Percentiles rank a stretch among this genome's conserved stretches.
Evolutionary conservation across 2,797 vertebrate species (phyloP).

Genomic region (Poeciliopsis paucimaculata): DNA sequence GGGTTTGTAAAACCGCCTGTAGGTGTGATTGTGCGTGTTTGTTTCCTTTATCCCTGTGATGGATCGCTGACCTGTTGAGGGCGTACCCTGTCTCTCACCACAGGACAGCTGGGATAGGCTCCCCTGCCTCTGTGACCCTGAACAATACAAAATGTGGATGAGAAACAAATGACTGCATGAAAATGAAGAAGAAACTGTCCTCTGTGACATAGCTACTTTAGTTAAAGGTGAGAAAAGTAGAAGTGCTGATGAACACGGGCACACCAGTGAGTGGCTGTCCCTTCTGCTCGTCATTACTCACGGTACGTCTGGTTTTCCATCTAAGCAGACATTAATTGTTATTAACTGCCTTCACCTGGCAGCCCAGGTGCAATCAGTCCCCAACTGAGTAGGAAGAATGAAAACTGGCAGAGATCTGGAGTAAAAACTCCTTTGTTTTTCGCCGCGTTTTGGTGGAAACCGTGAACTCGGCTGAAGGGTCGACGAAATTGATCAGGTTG

Average conservation of each 20-base stretch:
- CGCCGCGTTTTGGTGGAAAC: neutral
- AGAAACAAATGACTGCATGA: neutral
- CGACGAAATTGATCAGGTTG: slow-evolving; percentile 19
- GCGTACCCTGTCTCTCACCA: neutral
- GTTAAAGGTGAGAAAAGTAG: neutral
- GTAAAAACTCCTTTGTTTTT: slow-evolving; percentile 5
- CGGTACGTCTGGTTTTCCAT: slow-evolving; percentile 19
- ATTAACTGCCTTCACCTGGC: slow-evolving; percentile 50
- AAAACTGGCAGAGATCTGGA: slow-evolving; percentile 23
- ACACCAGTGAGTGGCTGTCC: slow-evolving; percentile 4
- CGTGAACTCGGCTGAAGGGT: neutral
- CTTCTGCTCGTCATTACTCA: slow-evolving; percentile 24
- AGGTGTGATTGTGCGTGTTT: neutral
- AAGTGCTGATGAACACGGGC: neutral
- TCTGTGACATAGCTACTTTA: neutral
- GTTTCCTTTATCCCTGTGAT: neutral
- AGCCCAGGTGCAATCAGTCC: slow-evolving; percentile 45
- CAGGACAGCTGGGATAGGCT: neutral
- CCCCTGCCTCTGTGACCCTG: neutral
- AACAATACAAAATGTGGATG: neutral
- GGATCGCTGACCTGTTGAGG: neutral
- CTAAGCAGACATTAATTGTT: slow-evolving; percentile 48
- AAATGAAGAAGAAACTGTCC: slow-evolving; percentile 3
- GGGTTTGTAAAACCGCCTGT: neutral
- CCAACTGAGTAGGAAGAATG: slow-evolving; percentile 10